Base-by-base conservation (phyloP, 2,888 invertebrate species). In the Caenorhabditis auriculariae region DNA sequence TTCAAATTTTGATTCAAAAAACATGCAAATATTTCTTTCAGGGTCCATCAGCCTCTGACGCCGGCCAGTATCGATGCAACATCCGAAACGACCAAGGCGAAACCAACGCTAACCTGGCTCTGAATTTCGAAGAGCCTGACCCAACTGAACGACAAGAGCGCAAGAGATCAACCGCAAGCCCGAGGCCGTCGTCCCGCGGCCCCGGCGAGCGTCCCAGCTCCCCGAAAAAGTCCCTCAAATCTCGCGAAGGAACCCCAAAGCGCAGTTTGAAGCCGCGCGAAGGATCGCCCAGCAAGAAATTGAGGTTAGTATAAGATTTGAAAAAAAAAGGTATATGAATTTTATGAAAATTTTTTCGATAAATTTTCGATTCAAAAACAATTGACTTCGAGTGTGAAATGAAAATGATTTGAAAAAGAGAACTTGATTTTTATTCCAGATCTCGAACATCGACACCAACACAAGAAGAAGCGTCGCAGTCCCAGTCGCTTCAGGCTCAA, bases 61-160 rank as follows among this genome's bases (percentile, higher is more conserved):
- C 94, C 77, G 98, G 96, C 72, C 87, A 94, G 66, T 98, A 96
- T 86, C 94, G 95, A 84, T 95, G 96, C 84, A 93, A 93, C 82
- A 92, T 94, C 80, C 93, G 93, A 84, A 96, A 95, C 85, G 88
- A 89, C 80, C 88, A 91, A 82, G 98, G 96, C 76, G 95, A 96
- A 87, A 88, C 93, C 70, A 94, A 94, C 83, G 94, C 94, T 61
- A 95, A 95, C 85, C 87, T 95, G 71, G 93, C 94, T 74, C 88
- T 96, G 77, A 95, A 96, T 85, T 93, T 96, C 85, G 93, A 94
- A 58, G 80, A 80, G 38, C 78, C 80, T 17, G 77, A 78, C 51
- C 75, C 71, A 24, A 49, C 70, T 3, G 66, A 66, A 57, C 49
- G 54, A 45, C 61, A 54, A 45, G 58, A 58, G 28, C 37, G 53